Percentiles rank a stretch among this genome's conserved stretches.
Evolutionary conservation across 1,140 invertebrate genomes (phyloP).

Genomic region (Atta texana): DNA sequence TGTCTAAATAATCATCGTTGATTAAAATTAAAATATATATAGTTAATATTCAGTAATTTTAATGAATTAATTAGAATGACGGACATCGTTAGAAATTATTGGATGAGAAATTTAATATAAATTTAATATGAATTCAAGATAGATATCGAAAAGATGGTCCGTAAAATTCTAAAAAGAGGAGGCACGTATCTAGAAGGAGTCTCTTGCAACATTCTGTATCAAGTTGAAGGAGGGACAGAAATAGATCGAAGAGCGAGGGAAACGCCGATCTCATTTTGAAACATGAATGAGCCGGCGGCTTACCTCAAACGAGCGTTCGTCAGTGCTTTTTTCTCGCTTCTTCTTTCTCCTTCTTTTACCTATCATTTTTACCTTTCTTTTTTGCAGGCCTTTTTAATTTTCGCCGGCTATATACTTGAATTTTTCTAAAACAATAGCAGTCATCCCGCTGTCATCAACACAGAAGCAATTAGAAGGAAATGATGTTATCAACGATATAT

Average conservation of each 20-base stretch:
- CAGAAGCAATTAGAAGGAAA: conserved; percentile 75
- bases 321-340: conserved; percentile 65
- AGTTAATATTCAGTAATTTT: not conserved
- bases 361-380: conserved; percentile 64
- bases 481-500: conserved; percentile 65
- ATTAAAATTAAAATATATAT: not conserved
- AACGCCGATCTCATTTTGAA: conserved; percentile 82
- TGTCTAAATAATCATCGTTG: not conserved
- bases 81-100: not conserved
- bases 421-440: conserved; percentile 81
- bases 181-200: conserved; percentile 16
- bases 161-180: conserved; percentile 12
- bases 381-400: conserved; percentile 62
- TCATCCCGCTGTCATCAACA: conserved; percentile 73
- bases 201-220: conserved; percentile 29
- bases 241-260: conserved; percentile 65
- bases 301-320: conserved; percentile 81
- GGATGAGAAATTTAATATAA: not conserved
- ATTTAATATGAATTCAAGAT: not conserved
- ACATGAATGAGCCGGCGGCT: conserved; percentile 81
- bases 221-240: not conserved
- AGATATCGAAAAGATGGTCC: not conserved
- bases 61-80: not conserved
- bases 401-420: conserved; percentile 71
- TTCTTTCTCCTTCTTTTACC: conserved; percentile 60